phyloP scores from a whole-genome alignment of 2,113 vertebrate genomes.

The Lagenorhynchus albirostris region DNA sequence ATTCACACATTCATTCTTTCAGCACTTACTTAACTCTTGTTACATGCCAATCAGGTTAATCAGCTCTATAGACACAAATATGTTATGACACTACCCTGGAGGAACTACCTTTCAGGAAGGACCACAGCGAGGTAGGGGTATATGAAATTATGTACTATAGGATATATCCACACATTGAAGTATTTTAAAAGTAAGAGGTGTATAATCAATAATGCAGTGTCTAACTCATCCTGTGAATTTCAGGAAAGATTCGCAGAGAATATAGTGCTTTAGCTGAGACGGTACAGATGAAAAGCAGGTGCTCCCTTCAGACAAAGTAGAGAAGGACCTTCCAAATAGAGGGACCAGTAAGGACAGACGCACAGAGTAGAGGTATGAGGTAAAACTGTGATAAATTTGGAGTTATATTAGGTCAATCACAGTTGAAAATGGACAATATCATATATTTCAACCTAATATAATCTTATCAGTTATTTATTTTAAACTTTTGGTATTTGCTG shows the following conservation, averaged over 20 bases:
- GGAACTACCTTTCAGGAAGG: background rate
- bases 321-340: background rate
- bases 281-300: background rate
- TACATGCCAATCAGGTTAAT: background rate
- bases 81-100: background rate
- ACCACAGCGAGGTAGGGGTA: background rate
- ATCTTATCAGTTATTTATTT: background rate
- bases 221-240: background rate
- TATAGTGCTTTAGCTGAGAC: background rate
- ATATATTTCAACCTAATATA: background rate
- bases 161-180: background rate
- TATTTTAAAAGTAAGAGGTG: background rate
- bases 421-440: background rate
- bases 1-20: background rate
- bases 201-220: background rate
- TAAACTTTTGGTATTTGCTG: background rate
- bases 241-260: background rate
- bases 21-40: background rate
- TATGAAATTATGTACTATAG: background rate
- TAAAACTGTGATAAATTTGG: background rate
- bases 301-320: background rate
- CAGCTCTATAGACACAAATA: background rate
- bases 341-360: fast-evolving
- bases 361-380: background rate
- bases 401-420: background rate